Evolutionary conservation across 2,888 invertebrate genomes (phyloP).

Genomic region (Agrenia bidenticulata): DNA sequence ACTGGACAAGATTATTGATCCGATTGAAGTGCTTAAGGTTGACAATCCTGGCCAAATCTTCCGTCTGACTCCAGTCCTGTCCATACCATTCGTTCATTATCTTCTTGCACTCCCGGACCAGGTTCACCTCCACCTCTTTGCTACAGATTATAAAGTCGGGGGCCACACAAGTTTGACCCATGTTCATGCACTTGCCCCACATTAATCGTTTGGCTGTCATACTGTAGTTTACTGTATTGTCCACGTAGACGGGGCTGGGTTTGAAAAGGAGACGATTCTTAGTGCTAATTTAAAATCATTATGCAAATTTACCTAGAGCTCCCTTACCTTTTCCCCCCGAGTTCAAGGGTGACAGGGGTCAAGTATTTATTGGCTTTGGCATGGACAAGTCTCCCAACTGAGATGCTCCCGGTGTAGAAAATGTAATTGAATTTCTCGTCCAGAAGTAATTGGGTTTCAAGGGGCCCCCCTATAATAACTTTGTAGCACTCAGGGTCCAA

Average conservation of each 20-base stretch:
- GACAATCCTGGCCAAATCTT: constrained; percentile 43
- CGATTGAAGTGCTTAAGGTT: constrained; percentile 43
- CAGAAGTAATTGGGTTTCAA: constrained; percentile 59
- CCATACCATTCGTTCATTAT: constrained; percentile 46
- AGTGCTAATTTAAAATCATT: not conserved
- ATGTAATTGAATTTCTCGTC: constrained; percentile 60
- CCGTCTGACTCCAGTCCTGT: constrained; percentile 19
- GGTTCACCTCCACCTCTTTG: constrained; percentile 53
- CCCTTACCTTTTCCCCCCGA: constrained; percentile 61
- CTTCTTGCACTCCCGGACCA: constrained; percentile 53
- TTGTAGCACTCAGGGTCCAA: constrained; percentile 56
- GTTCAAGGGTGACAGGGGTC: constrained; percentile 61
- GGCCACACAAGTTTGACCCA: constrained; percentile 61
- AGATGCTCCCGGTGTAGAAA: constrained; percentile 60
- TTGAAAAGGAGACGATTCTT: not conserved
- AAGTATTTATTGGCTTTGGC: constrained; percentile 60
- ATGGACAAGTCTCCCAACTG: constrained; percentile 59
- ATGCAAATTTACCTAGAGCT: too few relatives aligned
- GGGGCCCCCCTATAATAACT: constrained; percentile 56
- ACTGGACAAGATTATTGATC: constrained; percentile 30
- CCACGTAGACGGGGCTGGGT: constrained; percentile 59
- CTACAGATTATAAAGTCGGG: constrained; percentile 59
- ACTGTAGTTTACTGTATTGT: constrained; percentile 57
- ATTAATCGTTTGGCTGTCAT: constrained; percentile 58
- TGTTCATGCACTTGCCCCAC: constrained; percentile 61